These are phyloP conservation scores for Spodoptera litura DNA, from an alignment of 1,140 invertebrate species.

Conservation along the genomic window DNA sequence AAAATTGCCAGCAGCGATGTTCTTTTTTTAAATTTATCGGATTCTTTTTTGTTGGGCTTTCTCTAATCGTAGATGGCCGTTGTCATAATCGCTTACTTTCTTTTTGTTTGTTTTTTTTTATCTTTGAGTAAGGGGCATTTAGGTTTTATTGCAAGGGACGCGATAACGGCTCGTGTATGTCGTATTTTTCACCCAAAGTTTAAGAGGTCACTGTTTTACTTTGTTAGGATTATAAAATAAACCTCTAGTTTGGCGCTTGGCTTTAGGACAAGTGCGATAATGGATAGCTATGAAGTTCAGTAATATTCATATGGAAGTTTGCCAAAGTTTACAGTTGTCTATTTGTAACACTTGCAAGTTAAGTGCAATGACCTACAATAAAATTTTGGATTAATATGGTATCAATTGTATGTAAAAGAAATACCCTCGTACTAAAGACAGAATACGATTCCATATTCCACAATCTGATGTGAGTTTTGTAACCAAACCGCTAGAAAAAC, in stretches of 20 bases:
- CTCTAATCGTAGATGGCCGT: slow-evolving; percentile 32
- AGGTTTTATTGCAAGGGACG: slow-evolving; percentile 10
- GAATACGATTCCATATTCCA: too few species aligned
- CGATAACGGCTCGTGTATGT: not conserved
- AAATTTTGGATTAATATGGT: too few species aligned
- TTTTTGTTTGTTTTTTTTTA: slow-evolving; percentile 22
- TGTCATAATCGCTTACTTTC: slow-evolving; percentile 23
- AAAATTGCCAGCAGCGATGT: not conserved
- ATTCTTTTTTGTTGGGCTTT: slow-evolving; percentile 32
- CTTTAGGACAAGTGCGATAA: not conserved
- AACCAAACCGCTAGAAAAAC: too few species aligned
- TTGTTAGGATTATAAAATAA: not conserved
- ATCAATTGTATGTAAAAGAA: too few species aligned
- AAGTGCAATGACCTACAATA: too few species aligned
- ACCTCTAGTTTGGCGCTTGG: not conserved
- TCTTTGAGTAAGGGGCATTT: slow-evolving; percentile 7
- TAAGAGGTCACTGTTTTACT: not conserved
- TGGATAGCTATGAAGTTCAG: not conserved
- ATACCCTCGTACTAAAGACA: too few species aligned
- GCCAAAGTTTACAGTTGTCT: not conserved
- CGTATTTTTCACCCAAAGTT: slow-evolving; percentile 6
- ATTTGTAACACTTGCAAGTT: too few species aligned
- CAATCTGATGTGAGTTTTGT: too few species aligned
- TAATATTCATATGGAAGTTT: not conserved
- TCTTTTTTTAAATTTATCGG: slow-evolving; percentile 31